These are phyloP conservation scores for Ennomos erosarius DNA, from an alignment of 2,888 invertebrate species.

Conservation along the genomic window DNA sequence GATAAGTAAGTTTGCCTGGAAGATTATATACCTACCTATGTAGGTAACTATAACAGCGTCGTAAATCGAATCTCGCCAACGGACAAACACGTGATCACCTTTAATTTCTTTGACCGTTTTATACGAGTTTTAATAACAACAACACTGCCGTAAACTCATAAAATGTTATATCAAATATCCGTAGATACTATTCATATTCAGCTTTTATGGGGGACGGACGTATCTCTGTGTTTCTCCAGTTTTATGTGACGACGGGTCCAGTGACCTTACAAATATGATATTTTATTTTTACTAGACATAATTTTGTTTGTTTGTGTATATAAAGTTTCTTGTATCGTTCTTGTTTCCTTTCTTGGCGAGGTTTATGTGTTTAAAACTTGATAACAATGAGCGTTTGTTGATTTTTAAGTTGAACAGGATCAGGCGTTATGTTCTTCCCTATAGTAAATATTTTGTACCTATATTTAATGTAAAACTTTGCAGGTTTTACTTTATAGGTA, in stretches of 20 bases:
- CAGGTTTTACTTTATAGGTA: no score
- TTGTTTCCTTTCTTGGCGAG: not conserved
- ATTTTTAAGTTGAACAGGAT: no score
- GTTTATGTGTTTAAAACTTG: no score
- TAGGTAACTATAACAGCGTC: no score
- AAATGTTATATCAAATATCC: constrained; percentile 73
- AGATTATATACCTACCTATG: no score
- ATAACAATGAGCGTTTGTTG: no score
- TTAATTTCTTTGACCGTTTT: constrained; percentile 46
- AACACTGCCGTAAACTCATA: constrained; percentile 64
- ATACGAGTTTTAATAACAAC: constrained; percentile 62
- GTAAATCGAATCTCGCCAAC: constrained; percentile 25
- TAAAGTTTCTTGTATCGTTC: constrained; percentile 17
- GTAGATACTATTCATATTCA: constrained; percentile 68
- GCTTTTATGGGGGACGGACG: constrained; percentile 73
- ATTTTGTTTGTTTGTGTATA: constrained; percentile 55
- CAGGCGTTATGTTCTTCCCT: no score
- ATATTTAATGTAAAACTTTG: no score
- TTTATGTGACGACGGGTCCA: constrained; percentile 67
- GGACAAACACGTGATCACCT: constrained; percentile 22
- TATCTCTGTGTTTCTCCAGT: constrained; percentile 71
- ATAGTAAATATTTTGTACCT: no score
- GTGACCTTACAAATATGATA: constrained; percentile 58
- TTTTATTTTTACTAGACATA: constrained; percentile 58
- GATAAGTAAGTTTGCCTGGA: no score